phyloP scores from a whole-genome alignment of 2,888 invertebrate species.

The Drosophila lutescens region DNA sequence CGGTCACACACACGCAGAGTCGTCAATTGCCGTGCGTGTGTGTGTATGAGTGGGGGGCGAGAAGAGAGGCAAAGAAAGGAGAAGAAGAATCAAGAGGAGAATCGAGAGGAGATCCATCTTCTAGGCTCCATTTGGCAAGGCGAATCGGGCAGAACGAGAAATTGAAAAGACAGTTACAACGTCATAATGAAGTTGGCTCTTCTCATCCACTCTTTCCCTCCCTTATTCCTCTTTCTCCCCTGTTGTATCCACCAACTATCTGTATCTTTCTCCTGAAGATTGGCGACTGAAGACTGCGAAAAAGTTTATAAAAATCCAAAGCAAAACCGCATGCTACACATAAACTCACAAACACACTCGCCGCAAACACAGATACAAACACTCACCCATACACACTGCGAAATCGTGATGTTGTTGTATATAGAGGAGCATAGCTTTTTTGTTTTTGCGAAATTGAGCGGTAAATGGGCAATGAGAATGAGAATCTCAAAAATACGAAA shows the following conservation, averaged over 20 bases:
- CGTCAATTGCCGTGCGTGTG: constrained; percentile 54
- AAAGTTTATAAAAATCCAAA: constrained; percentile 69
- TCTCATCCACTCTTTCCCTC: constrained; percentile 19
- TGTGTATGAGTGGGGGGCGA: constrained; percentile 10
- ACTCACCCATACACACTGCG: constrained; percentile 15
- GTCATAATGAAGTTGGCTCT: constrained; percentile 66
- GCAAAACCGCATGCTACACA: constrained; percentile 65
- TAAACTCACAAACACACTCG: constrained; percentile 18
- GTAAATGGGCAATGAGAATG: constrained; percentile 7
- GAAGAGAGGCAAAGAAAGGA: constrained; percentile 16
- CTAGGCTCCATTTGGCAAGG: constrained; percentile 65
- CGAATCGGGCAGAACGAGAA: constrained; percentile 79
- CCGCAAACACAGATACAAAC: constrained; percentile 17
- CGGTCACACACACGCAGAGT: constrained; percentile 38
- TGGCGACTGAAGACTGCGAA: constrained; percentile 38
- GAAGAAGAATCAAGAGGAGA: constrained; percentile 24
- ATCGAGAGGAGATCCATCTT: constrained; percentile 66
- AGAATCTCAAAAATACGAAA: constrained; percentile 22
- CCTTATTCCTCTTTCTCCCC: background rate
- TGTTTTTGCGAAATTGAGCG: constrained; percentile 35
- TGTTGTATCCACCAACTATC: background rate
- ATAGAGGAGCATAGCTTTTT: constrained; percentile 45
- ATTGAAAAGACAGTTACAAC: constrained; percentile 79
- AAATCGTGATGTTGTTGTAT: constrained; percentile 50
- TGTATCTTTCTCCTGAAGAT: constrained; percentile 33